A percentile compares a stretch with the other conserved stretches of the same genome.
phyloP scores from a whole-genome alignment of 2,888 invertebrate genomes.

The Hartigia nigra region DNA sequence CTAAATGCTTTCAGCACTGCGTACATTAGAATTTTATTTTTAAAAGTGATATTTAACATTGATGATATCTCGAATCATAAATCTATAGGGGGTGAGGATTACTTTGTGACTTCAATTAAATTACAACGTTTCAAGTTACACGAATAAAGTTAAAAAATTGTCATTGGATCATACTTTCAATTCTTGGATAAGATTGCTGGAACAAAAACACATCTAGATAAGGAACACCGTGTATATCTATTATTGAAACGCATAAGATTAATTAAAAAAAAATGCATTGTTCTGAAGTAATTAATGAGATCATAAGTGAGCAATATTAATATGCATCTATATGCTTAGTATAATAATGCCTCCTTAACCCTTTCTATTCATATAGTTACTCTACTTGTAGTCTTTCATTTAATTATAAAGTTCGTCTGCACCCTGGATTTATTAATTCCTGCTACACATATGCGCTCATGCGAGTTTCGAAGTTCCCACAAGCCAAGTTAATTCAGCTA shows the following conservation, averaged over 20 bases:
- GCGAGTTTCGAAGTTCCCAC: background rate
- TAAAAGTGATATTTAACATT: conserved; percentile 8
- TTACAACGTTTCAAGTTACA: conserved; percentile 12
- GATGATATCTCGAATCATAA: background rate
- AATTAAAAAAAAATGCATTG: background rate
- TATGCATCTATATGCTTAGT: background rate
- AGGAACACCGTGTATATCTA: background rate
- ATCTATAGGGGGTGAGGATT: background rate
- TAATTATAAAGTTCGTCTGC: background rate
- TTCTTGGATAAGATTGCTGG: background rate
- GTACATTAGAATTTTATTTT: background rate
- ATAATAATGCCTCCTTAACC: background rate
- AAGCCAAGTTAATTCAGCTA: background rate
- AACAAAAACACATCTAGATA: background rate
- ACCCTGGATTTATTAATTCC: background rate
- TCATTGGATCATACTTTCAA: no score
- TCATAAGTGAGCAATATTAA: background rate
- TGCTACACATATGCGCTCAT: background rate
- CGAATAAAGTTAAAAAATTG: background rate
- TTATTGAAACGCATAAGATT: background rate
- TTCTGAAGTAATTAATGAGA: background rate
- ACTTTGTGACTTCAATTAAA: conserved; percentile 24
- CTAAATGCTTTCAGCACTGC: background rate
- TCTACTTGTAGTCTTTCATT: background rate
- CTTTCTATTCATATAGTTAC: background rate